Conservation (phyloP, 2,888 invertebrate genomes). For the Luperina testacea region DNA sequence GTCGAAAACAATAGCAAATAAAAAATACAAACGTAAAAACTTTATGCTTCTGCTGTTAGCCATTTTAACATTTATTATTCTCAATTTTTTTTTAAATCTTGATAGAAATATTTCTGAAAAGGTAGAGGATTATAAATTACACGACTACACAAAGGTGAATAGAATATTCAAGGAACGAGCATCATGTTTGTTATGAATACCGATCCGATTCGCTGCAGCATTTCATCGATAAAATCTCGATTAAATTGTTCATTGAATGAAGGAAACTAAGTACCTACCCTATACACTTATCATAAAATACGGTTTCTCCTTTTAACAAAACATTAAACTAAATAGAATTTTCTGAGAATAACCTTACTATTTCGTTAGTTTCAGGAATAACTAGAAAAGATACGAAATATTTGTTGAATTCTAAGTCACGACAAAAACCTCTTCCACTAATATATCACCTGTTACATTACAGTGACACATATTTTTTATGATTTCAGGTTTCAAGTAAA, state of each 20-base stretch:
- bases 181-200: constrained; percentile 7
- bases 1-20: constrained; percentile 27
- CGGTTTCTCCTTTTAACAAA: background rate
- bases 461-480: constrained; percentile 24
- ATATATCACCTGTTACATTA: background rate
- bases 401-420: constrained; percentile 5
- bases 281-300: background rate
- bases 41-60: constrained; percentile 17
- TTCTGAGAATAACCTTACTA: background rate
- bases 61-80: constrained; percentile 10
- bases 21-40: constrained; percentile 14
- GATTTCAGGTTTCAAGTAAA: constrained; percentile 23
- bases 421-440: background rate
- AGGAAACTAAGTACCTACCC: background rate
- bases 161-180: constrained; percentile 1
- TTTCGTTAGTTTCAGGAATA: background rate
- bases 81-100: constrained; percentile 13
- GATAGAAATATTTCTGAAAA: background rate
- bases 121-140: background rate
- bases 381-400: background rate
- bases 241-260: constrained; percentile 4
- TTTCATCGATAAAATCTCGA: constrained; percentile 12
- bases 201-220: background rate
- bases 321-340: background rate
- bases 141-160: constrained; percentile 1